Evolutionary conservation across 2,888 invertebrate genomes (phyloP), one percentile per base, ranked within the genome.

Genomic region (Allolobophora icterica): DNA sequence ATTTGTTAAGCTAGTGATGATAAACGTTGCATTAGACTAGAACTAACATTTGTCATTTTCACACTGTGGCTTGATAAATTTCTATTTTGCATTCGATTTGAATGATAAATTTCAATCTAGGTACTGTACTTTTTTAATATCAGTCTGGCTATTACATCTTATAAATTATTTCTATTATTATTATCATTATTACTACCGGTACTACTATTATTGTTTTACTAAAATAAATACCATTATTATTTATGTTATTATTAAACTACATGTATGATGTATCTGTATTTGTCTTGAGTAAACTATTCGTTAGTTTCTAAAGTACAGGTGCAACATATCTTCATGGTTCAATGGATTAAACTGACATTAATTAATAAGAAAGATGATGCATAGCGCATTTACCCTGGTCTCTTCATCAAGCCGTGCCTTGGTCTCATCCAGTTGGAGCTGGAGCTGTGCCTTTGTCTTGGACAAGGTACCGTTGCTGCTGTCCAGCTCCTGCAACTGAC

Each of bases 401-500:
- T 92, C 91, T 40, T 92, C 92, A 92, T 95, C 95, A 89, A 94
- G 93, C 90, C 92, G 92, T 91, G 94, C 93, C 94, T 94, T 95
- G 92, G 94, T 93, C 92, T 95, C 95, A 91, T 95, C 95, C 83
- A 94, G 92, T 71, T 93, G 92, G 91, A 93, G 92, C 92, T 95
- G 94, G 90, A 95, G 94, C 91, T 93, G 93, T 83, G 94, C 92
- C 93, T 94, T 97, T 94, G 98, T 98, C 96, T 99, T 98, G 96
- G 98, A 98, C 95, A 99, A 96, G 96, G 99, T 98, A 95, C 99
- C 99, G 95, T 99, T 98, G 96, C 97, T 98, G 95, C 99, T 97
- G 96, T 97, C 97, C 94, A 99, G 96, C 96, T 99, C 99, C 95
- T 97, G 97, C 95, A 99, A 97, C 95, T 96, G 97, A 94, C 99